phyloP scores from a whole-genome alignment of 2,113 vertebrate species.

The human (Homo sapiens) region DNA sequence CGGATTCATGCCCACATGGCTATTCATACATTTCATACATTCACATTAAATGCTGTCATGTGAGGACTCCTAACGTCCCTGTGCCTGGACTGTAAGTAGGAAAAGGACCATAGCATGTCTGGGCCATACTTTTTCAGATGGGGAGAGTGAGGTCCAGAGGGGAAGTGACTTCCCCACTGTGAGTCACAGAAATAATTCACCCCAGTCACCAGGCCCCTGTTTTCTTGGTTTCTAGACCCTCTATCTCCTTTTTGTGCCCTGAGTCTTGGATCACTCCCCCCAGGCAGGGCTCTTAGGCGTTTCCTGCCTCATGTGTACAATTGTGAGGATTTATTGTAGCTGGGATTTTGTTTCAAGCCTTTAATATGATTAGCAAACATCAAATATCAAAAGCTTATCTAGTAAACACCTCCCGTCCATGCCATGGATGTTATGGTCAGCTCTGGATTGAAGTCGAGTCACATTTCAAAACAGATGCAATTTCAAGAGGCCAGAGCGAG shows the following conservation, averaged over 20 bases:
- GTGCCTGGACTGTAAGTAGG: no score
- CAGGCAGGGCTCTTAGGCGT: background rate
- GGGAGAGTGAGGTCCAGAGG: background rate
- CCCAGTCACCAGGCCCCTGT: background rate
- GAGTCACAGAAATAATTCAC: background rate
- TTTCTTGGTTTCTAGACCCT: background rate
- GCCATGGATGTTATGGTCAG: slow-evolving; percentile 65
- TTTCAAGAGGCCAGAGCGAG: slow-evolving; percentile 65
- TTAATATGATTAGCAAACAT: slow-evolving; percentile 76
- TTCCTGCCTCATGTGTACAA: slow-evolving; percentile 46
- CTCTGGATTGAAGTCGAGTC: slow-evolving; percentile 70
- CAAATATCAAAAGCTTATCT: slow-evolving; percentile 78
- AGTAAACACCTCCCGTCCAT: slow-evolving; percentile 66
- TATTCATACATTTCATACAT: background rate
- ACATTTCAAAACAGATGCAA: slow-evolving; percentile 77
- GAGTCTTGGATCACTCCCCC: background rate
- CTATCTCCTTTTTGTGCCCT: background rate
- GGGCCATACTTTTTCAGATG: background rate
- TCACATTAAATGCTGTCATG: rapidly evolving
- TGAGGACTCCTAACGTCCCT: background rate
- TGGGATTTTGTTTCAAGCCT: slow-evolving; percentile 71
- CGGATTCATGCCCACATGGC: slow-evolving; percentile 62
- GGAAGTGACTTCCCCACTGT: background rate
- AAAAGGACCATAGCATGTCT: no score
- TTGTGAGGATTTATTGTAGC: slow-evolving; percentile 62